These are phyloP conservation scores for Megalops cyprinoides DNA, from an alignment of 2,797 vertebrate genomes.

Conservation along the genomic window DNA sequence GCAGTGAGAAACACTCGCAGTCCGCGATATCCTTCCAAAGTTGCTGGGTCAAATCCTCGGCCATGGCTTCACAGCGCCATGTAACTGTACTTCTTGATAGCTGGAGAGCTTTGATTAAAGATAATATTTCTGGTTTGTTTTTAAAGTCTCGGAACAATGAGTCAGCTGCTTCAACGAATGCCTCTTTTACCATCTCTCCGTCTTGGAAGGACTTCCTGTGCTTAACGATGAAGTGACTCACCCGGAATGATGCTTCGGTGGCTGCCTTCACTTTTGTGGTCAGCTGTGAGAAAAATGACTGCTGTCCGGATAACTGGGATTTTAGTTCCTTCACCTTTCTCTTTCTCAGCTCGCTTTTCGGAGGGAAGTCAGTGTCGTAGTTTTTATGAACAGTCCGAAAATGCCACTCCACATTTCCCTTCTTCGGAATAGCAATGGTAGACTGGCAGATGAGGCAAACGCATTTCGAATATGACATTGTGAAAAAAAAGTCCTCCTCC, in stretches of 20 bases:
- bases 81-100: slow-evolving; percentile 30
- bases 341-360: background rate
- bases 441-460: slow-evolving; percentile 35
- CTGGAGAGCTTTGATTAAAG: slow-evolving; percentile 15
- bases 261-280: slow-evolving; percentile 29
- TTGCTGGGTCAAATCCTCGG: background rate
- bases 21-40: slow-evolving; percentile 17
- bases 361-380: slow-evolving; percentile 24
- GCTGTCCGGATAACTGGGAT: too few relatives aligned
- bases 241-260: slow-evolving; percentile 21
- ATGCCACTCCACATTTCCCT: slow-evolving; percentile 36
- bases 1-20: slow-evolving; percentile 26
- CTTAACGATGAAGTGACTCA: slow-evolving; percentile 22
- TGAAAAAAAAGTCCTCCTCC: slow-evolving; percentile 2
- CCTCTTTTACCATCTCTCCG: slow-evolving; percentile 31
- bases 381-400: slow-evolving; percentile 32
- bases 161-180: slow-evolving; percentile 25
- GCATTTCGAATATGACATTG: slow-evolving; percentile 44
- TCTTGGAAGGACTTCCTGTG: slow-evolving; percentile 33
- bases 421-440: slow-evolving; percentile 27
- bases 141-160: slow-evolving; percentile 32
- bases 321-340: too few relatives aligned
- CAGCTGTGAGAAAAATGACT: too few relatives aligned
- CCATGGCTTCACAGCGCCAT: background rate
- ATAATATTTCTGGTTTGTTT: slow-evolving; percentile 28